phyloP scores from a whole-genome alignment of 2,113 vertebrate species.

The Sceloporus undulatus region DNA sequence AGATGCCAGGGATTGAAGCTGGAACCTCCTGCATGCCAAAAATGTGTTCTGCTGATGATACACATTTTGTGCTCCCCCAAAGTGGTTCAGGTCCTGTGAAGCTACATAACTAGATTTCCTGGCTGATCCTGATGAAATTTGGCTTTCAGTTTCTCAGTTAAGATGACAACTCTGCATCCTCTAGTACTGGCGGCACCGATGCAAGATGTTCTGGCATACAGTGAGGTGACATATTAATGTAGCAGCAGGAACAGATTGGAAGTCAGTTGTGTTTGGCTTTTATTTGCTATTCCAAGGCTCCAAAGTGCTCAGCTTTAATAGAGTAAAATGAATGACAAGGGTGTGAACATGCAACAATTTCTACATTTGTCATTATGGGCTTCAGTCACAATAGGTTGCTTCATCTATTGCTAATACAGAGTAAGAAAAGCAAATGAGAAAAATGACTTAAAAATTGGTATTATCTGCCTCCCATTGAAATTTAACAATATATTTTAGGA shows the following conservation, averaged over 20 bases:
- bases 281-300: neutral
- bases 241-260: slow-evolving; percentile 31
- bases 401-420: neutral
- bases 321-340: neutral
- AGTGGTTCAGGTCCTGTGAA: neutral
- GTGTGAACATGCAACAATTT: neutral
- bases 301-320: slow-evolving; percentile 4
- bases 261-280: slow-evolving; percentile 20
- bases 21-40: neutral
- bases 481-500: neutral
- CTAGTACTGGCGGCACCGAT: neutral
- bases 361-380: neutral
- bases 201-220: slow-evolving; percentile 1
- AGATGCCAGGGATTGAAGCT: neutral
- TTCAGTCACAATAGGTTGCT: slow-evolving; percentile 9
- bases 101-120: neutral
- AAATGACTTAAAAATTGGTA: neutral
- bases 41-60: neutral
- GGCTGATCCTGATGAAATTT: slow-evolving; percentile 35
- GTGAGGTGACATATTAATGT: slow-evolving; percentile 1
- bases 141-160: slow-evolving; percentile 35
- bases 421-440: neutral
- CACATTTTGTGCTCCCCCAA: too few species aligned
- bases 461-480: neutral
- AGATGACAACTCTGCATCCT: neutral